These are phyloP conservation scores for Listronotus oregonensis DNA, from an alignment of 1,140 invertebrate genomes.

Conservation along the genomic window DNA sequence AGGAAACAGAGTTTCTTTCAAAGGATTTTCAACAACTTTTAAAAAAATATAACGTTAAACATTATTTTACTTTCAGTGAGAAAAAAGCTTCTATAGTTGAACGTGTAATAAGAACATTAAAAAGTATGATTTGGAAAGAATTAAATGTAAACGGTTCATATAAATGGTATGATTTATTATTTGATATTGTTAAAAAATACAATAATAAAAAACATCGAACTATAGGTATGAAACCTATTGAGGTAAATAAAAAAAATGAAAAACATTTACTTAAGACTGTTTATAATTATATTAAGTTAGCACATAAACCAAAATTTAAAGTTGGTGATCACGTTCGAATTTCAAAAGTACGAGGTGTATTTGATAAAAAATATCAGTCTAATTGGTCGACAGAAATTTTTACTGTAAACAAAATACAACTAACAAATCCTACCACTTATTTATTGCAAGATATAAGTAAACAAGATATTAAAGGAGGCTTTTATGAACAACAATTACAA, in stretches of 20 bases:
- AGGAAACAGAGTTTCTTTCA: conserved; percentile 12
- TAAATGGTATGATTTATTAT: conserved; percentile 7
- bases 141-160: no score
- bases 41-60: conserved; percentile 5
- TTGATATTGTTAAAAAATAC: conserved; percentile 12
- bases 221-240: conserved; percentile 22
- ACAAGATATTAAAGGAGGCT: conserved; percentile 15
- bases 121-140: no score
- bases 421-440: conserved; percentile 45
- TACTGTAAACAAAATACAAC: conserved; percentile 41
- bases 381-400: conserved; percentile 51
- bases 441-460: conserved; percentile 33
- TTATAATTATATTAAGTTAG: not conserved
- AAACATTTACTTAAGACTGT: conserved; percentile 9
- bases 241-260: conserved; percentile 25
- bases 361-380: conserved; percentile 50
- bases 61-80: not conserved
- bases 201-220: conserved; percentile 36
- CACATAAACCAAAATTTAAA: conserved; percentile 29
- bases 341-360: conserved; percentile 38
- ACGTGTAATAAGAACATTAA: no score
- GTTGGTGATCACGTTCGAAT: conserved; percentile 9
- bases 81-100: no score
- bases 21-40: conserved; percentile 5
- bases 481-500: conserved; percentile 48